A percentile compares a stretch with the other conserved stretches of the same genome.
These are phyloP conservation scores for Lepidocyrtoides sp. DNA, from an alignment of 2,888 invertebrate genomes.

Conservation along the genomic window DNA sequence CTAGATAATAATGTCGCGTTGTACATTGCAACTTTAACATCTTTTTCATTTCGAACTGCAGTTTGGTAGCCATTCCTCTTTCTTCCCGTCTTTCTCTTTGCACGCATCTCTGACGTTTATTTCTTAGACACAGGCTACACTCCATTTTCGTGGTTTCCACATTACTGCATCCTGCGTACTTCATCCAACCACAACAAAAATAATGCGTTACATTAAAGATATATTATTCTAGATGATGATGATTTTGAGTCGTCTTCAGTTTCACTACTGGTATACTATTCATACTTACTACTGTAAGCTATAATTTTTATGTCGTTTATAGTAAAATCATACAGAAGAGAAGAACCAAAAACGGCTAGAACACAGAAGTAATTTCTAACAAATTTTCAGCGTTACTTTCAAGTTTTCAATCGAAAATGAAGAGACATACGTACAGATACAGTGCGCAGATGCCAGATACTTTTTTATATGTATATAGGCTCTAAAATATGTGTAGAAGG, in stretches of 20 bases:
- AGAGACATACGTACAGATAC: too few species aligned
- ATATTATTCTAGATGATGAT: conserved; percentile 32
- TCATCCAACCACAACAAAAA: conserved; percentile 79
- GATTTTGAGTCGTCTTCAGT: neutral
- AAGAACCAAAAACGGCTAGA: neutral
- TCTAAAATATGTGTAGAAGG: neutral
- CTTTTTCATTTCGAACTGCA: neutral
- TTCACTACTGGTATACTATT: neutral
- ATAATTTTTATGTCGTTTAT: neutral
- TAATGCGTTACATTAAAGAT: conserved; percentile 64
- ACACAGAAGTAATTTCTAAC: neutral
- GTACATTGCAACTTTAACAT: conserved; percentile 9
- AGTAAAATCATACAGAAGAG: conserved; percentile 13
- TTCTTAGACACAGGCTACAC: conserved; percentile 29
- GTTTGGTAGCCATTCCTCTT: neutral
- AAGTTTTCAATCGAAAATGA: too few species aligned
- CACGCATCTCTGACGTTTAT: neutral
- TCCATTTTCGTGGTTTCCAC: conserved; percentile 76
- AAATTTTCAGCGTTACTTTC: neutral
- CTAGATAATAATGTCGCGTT: conserved; percentile 6
- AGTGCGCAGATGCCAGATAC: too few species aligned
- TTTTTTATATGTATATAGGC: neutral
- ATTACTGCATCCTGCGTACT: conserved; percentile 73
- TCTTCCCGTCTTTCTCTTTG: neutral
- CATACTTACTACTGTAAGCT: neutral